Evolutionary conservation across 2,797 vertebrate genomes (phyloP).

Genomic region (Delichon dasypus): DNA sequence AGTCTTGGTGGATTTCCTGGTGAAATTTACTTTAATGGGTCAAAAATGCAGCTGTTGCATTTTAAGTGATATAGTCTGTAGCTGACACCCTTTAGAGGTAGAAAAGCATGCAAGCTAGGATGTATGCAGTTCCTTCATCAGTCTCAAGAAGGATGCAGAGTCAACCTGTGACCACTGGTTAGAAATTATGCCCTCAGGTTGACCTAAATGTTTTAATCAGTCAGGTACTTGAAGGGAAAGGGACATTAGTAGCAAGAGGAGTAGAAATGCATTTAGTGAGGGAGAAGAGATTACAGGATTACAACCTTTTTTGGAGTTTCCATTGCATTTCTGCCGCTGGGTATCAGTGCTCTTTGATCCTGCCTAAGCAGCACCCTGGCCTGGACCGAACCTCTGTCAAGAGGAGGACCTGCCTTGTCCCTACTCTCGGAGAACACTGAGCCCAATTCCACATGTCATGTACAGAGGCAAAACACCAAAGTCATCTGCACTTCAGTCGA

Average conservation of each 20-base stretch:
- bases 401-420: neutral
- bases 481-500: neutral
- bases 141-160: neutral
- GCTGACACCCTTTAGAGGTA: neutral
- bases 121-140: neutral
- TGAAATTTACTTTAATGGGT: neutral
- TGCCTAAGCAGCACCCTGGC: neutral
- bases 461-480: neutral
- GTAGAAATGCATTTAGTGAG: neutral
- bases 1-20: neutral
- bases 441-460: neutral
- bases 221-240: neutral
- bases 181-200: neutral
- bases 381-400: neutral
- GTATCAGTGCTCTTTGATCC: neutral
- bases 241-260: neutral
- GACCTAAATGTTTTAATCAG: neutral
- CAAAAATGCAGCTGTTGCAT: neutral
- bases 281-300: neutral
- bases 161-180: neutral
- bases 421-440: fast-evolving
- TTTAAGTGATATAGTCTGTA: neutral
- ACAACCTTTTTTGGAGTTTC: neutral
- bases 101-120: neutral
- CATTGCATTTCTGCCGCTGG: neutral